Evolutionary conservation across 2,888 invertebrate species (phyloP).

Genomic region (Zelleria hepariella): DNA sequence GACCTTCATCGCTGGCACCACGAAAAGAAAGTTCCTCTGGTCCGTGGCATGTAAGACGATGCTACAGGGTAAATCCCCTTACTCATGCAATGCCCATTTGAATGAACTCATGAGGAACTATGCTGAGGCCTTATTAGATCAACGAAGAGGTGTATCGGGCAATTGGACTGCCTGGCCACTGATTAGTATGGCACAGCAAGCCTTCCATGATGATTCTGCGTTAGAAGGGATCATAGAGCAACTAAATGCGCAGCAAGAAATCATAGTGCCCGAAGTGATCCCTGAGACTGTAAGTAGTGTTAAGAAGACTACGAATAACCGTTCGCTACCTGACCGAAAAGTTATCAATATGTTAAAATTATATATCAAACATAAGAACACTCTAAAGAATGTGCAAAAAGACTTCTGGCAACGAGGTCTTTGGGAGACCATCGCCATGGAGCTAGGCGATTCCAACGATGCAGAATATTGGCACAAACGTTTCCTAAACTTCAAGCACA

Average conservation of each 20-base stretch:
- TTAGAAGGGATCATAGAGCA: not conserved
- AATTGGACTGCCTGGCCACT: slow-evolving; percentile 34
- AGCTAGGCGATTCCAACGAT: slow-evolving; percentile 42
- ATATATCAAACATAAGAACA: slow-evolving; percentile 43
- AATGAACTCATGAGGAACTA: slow-evolving; percentile 38
- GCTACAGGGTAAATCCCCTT: slow-evolving; percentile 38
- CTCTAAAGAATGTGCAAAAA: slow-evolving; percentile 24
- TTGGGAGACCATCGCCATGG: slow-evolving; percentile 51
- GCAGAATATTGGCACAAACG: slow-evolving; percentile 56
- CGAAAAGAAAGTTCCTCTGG: slow-evolving; percentile 50
- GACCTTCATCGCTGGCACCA: slow-evolving; percentile 37
- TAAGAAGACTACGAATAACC: slow-evolving; percentile 24
- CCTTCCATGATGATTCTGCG: slow-evolving; percentile 40
- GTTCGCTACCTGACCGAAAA: slow-evolving; percentile 29
- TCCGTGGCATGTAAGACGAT: slow-evolving; percentile 55
- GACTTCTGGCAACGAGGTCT: slow-evolving; percentile 38
- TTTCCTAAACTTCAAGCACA: slow-evolving; percentile 55
- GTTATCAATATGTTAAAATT: slow-evolving; percentile 45
- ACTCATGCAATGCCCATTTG: slow-evolving; percentile 41
- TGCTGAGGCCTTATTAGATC: slow-evolving; percentile 26
- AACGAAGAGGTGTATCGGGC: slow-evolving; percentile 24
- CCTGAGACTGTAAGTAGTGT: slow-evolving; percentile 13
- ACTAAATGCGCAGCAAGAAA: not conserved
- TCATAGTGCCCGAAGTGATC: not conserved
- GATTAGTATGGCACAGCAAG: slow-evolving; percentile 43